These are phyloP conservation scores for Nipponia nippon DNA, from an alignment of 2,113 vertebrate genomes.

Conservation along the genomic window DNA sequence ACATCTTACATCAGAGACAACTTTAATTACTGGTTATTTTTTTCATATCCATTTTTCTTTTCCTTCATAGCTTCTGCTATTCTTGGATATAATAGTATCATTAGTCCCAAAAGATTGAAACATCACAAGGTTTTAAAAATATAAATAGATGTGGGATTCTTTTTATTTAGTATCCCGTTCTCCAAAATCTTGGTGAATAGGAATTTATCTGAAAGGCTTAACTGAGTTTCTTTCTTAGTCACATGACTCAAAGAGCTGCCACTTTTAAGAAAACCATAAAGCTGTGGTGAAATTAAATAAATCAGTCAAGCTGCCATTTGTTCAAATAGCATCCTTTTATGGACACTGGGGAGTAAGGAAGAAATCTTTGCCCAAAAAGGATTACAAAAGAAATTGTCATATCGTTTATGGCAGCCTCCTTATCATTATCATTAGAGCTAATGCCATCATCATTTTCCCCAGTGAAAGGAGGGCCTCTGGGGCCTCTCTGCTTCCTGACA, in stretches of 20 bases:
- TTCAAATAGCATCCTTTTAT: neutral
- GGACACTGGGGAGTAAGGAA: slow-evolving; percentile 15
- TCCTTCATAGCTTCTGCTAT: neutral
- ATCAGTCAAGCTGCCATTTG: slow-evolving; percentile 22
- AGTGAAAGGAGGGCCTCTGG: slow-evolving; percentile 71
- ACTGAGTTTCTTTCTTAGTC: neutral
- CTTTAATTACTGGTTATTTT: neutral
- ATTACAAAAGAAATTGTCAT: slow-evolving; percentile 61
- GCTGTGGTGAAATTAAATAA: slow-evolving; percentile 2
- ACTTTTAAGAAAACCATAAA: slow-evolving; percentile 14
- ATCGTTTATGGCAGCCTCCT: slow-evolving; percentile 56
- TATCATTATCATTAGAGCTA: slow-evolving; percentile 64
- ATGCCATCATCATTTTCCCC: slow-evolving; percentile 67
- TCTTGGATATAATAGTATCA: neutral
- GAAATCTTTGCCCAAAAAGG: slow-evolving; percentile 20
- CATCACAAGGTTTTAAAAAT: neutral
- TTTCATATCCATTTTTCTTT: neutral
- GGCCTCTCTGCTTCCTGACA: slow-evolving; percentile 68
- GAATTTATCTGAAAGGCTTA: neutral
- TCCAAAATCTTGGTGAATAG: neutral
- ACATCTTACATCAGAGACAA: neutral
- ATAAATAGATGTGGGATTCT: neutral
- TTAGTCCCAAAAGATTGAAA: neutral
- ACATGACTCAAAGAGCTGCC: neutral
- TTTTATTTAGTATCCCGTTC: neutral